Conservation (phyloP, 2,797 vertebrate genomes). For the Vespertilio murinus region DNA sequence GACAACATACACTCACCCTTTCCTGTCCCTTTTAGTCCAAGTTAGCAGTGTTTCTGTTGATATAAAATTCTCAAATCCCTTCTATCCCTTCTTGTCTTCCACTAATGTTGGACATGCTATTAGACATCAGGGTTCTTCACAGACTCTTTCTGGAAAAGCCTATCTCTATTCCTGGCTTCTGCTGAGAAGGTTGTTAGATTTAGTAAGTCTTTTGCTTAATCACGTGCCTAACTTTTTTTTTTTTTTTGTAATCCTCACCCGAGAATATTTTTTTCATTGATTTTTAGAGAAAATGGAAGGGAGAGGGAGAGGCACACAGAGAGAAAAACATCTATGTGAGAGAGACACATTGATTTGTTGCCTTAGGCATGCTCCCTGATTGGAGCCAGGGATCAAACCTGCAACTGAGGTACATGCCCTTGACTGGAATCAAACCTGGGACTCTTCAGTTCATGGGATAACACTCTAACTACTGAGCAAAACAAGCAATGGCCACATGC, state of each 20-base stretch:
- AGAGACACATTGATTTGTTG: too few relatives aligned
- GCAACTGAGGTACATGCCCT: too few relatives aligned
- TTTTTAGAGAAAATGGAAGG: too few relatives aligned
- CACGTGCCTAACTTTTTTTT: not conserved
- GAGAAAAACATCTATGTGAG: too few relatives aligned
- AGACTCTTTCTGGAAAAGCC: not conserved
- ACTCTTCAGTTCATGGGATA: too few relatives aligned
- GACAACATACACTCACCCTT: not conserved
- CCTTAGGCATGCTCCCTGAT: too few relatives aligned
- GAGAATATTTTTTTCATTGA: too few relatives aligned
- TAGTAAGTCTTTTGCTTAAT: not conserved
- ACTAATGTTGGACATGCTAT: not conserved
- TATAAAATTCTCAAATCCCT: constrained; percentile 4
- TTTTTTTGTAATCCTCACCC: too few relatives aligned
- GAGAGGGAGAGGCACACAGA: too few relatives aligned
- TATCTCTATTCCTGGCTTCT: not conserved
- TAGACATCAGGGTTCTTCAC: not conserved
- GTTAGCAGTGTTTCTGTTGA: not conserved
- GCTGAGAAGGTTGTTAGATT: not conserved
- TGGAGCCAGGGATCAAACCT: too few relatives aligned
- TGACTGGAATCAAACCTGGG: too few relatives aligned
- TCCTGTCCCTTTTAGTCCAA: not conserved
- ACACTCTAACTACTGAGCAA: too few relatives aligned
- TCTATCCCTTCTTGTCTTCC: not conserved
- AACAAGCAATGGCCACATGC: not conserved